Evolutionary conservation across 2,113 vertebrate species (phyloP).

Genomic region (Phyllostomus hastatus): DNA sequence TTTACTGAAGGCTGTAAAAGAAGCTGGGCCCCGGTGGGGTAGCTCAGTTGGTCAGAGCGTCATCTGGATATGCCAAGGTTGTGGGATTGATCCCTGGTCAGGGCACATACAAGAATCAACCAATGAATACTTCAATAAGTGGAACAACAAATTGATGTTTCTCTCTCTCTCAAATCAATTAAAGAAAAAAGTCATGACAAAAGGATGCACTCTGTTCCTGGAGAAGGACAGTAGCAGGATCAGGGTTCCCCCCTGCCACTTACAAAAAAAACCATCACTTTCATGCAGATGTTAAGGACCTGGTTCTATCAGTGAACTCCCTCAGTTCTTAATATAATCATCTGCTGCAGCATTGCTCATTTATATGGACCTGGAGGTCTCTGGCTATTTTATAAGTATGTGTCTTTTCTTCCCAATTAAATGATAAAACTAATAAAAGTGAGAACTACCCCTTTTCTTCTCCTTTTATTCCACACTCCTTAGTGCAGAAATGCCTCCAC

Average conservation of each 20-base stretch:
- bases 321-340: background rate
- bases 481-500: background rate
- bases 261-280: background rate
- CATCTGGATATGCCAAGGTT: no score
- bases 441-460: background rate
- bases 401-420: background rate
- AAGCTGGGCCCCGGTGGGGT: no score
- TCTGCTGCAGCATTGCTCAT: background rate
- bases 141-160: no score
- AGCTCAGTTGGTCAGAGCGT: no score
- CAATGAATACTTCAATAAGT: no score
- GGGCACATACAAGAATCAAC: no score
- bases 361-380: background rate
- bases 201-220: background rate
- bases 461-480: background rate
- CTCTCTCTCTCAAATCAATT: no score
- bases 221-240: background rate
- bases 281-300: background rate
- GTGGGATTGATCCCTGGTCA: no score
- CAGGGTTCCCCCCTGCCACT: background rate
- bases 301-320: background rate
- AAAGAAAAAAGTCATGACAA: background rate
- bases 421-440: background rate
- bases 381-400: background rate
- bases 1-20: background rate